Conservation (phyloP, 2,888 invertebrate species). For the Platycheirus albimanus region DNA sequence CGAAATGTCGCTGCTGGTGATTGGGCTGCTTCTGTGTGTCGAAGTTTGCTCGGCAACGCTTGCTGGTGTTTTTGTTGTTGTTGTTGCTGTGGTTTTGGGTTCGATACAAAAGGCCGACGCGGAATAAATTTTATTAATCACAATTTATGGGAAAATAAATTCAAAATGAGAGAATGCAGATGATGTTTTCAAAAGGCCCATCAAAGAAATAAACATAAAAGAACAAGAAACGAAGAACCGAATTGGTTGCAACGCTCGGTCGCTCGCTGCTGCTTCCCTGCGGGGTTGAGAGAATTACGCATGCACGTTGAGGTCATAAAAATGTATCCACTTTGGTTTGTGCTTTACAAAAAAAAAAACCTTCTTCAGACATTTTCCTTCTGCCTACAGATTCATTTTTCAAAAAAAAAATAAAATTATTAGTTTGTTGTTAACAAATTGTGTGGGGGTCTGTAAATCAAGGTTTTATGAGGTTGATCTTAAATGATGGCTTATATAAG, state of each 20-base stretch:
- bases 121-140: constrained; percentile 82
- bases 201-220: constrained; percentile 6
- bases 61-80: constrained; percentile 8
- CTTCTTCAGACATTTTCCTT: constrained; percentile 6
- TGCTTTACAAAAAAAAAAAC: constrained; percentile 2
- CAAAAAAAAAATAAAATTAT: constrained; percentile 35
- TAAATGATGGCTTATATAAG: constrained; percentile 49
- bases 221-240: constrained; percentile 21
- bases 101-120: constrained; percentile 56
- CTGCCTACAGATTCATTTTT: constrained; percentile 23
- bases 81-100: background rate
- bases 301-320: constrained; percentile 69
- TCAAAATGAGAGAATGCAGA: constrained; percentile 73
- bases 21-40: constrained; percentile 54
- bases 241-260: constrained; percentile 47
- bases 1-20: constrained; percentile 70
- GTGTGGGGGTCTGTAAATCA: constrained; percentile 69
- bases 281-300: constrained; percentile 64
- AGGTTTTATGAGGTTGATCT: constrained; percentile 65
- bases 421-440: constrained; percentile 66
- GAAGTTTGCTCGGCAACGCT: no score
- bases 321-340: constrained; percentile 42
- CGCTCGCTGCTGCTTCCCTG: constrained; percentile 40
- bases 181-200: constrained; percentile 33
- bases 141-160: constrained; percentile 82